Base-by-base conservation (phyloP, 2,888 invertebrate genomes). In the Toxonevra muliebris region DNA sequence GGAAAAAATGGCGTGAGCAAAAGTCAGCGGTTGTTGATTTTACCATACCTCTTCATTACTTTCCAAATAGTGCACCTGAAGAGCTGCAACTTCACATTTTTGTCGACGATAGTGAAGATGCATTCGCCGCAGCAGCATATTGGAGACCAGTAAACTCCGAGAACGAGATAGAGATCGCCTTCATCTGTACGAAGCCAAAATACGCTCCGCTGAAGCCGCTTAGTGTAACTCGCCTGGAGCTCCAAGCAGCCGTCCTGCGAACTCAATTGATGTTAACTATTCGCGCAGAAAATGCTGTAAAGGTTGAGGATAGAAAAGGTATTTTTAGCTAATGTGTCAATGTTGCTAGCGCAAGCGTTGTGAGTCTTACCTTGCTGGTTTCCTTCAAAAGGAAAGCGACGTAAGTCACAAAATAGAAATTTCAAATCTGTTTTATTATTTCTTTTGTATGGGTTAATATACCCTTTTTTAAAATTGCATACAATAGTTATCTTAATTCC, bases 41-140 rank as follows among this genome's bases (percentile, higher is more conserved):
- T 43, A 20, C 61, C 17, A n/a, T 70, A 1, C 64, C 63, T 7
- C 60, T 61, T 10, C 53, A 19, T 48, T 68, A 68, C 50, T 68
- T 64, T 42, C 45, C 10, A 2, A n/a, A 12, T 17, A 59, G 57
- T 1, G 15, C 40, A 13, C 55, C 62, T 11, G 15, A 40, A 15
- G 12, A 13, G 19, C 12, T 66, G 11, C 65, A 70, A 30, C 58
- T 68, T 2, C 70, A 68, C 15, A 45, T 70, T 10, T 68, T 70
- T 50, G 67, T 70, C 20, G 62, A 70, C 20, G 63, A 64, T 8
- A 69, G 65, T 54, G 55, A 67, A 30, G 50, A 65, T 17, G 61
- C 65, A 9, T 68, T 66, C 45, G 65, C 60, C 12, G 66, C 66
- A 0, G 58, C 66, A 8, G 66, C 65, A 5, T 68, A 68, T 15